phyloP scores from a whole-genome alignment of 2,797 vertebrate genomes.

The Enteromius afrohamiltoni region DNA sequence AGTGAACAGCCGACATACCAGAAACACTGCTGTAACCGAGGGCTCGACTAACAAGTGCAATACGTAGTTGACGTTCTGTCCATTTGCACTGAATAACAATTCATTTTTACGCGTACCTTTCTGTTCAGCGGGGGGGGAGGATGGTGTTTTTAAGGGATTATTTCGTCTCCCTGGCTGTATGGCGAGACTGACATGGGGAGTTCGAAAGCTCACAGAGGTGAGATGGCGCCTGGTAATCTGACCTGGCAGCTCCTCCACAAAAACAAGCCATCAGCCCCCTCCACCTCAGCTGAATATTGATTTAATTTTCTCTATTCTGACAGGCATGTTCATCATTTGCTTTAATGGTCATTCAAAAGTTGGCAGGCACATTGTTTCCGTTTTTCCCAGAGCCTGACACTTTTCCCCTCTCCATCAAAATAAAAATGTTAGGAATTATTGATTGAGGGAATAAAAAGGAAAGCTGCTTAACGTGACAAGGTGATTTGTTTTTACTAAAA shows the following conservation, averaged over 20 bases:
- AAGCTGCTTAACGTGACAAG: not conserved
- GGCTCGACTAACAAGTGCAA: constrained; percentile 23
- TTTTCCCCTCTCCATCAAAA: constrained; percentile 90
- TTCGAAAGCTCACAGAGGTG: constrained; percentile 88
- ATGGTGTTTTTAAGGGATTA: constrained; percentile 27
- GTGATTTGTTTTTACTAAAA: constrained; percentile 6
- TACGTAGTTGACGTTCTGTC: not conserved
- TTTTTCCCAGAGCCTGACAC: constrained; percentile 90
- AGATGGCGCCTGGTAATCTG: constrained; percentile 89
- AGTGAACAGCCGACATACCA: constrained; percentile 72
- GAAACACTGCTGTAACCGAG: constrained; percentile 22
- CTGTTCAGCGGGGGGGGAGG: not conserved
- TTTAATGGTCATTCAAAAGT: constrained; percentile 94
- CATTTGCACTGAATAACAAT: not conserved
- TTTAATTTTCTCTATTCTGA: constrained; percentile 98
- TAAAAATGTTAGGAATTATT: constrained; percentile 58
- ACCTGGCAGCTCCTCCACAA: constrained; percentile 89
- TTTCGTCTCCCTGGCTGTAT: constrained; percentile 33
- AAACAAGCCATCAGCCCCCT: constrained; percentile 91
- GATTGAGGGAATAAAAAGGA: constrained; percentile 59
- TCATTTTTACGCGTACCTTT: not conserved
- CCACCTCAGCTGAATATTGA: constrained; percentile 87
- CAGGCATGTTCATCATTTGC: constrained; percentile 95
- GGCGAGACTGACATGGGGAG: constrained; percentile 56
- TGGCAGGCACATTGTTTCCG: constrained; percentile 89